Evolutionary conservation across 2,888 invertebrate genomes (phyloP), one percentile per base, ranked within the genome.

Genomic region (Drosophila melanocephala): DNA sequence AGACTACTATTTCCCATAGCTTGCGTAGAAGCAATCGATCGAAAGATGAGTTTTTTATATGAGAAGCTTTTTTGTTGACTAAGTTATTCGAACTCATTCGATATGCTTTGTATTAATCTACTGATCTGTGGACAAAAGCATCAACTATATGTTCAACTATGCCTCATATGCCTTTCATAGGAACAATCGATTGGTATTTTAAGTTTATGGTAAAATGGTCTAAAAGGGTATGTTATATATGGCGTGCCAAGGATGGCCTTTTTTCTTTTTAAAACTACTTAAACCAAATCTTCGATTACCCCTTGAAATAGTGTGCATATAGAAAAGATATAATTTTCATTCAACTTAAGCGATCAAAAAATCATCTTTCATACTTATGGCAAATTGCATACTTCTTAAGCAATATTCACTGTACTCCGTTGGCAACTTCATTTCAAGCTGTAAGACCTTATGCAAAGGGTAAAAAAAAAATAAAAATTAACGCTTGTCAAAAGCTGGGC

Each of bases 381-480:
- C 22, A 47, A 47, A 47, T 4, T 22, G 14, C 14, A 14, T 47
- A 4, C 22, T 22, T 22, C 4, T 22, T 47, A 22, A 7, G 4
- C 35, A 19, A 19, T 19, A 19, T 37, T 26, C 26, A 12, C 10
- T 56, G 30, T 26, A 32, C 12, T 61, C 9, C 51, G 16, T 30
- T 37, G 37, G 37, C 22, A n/a, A 14, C 53, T 62, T 33, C 3
- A 56, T 28, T 22, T 57, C 3, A 16, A 16, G 42, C 28, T 32
- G 1, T 26, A 35, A 50, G 14, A 37, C 10, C n/a, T 22, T 14
- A 55, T 32, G 12, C 28, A 52, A 35, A 57, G 30, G 28, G 4
- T 16, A 44, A 53, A 55, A n/a, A 72, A 37, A 22, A 19, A 22
- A n/a, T 0, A 28, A 39, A 42, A 72, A 55, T 53, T 56, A 66